Evolutionary conservation across 1,140 invertebrate genomes (phyloP).

Genomic region (Heliconius eleuchia): DNA sequence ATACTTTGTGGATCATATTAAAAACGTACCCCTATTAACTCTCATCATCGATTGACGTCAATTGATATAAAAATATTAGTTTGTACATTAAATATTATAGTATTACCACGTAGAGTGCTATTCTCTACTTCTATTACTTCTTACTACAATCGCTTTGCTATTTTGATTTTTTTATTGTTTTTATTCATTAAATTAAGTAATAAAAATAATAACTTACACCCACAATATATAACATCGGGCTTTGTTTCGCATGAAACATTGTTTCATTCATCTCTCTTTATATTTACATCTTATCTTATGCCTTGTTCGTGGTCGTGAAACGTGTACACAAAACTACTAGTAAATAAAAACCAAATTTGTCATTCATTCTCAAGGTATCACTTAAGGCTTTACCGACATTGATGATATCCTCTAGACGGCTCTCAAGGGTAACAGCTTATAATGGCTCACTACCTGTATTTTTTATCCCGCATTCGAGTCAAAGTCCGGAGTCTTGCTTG

Average conservation of each 20-base stretch:
- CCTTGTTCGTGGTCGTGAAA: neutral
- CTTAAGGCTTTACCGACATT: conserved; percentile 33
- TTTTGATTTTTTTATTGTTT: no score
- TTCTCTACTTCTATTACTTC: no score
- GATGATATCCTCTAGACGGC: conserved; percentile 67
- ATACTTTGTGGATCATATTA: conserved; percentile 49
- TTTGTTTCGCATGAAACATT: neutral
- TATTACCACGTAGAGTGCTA: no score
- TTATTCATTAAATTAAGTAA: neutral
- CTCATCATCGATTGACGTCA: conserved; percentile 65
- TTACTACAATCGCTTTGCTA: no score
- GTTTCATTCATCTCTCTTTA: conserved; percentile 17
- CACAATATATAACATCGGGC: neutral
- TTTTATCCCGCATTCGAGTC: conserved; percentile 70
- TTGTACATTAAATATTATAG: neutral
- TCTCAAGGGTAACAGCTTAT: conserved; percentile 75
- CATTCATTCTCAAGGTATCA: conserved; percentile 15
- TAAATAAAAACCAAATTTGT: conserved; percentile 18
- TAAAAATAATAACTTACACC: neutral
- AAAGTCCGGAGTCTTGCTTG: conserved; percentile 68
- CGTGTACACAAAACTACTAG: neutral
- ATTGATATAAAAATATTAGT: conserved; percentile 35
- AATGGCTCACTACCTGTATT: conserved; percentile 75
- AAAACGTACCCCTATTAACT: conserved; percentile 63
- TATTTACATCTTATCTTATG: neutral